Percentiles rank a stretch among this genome's conserved stretches.
Evolutionary conservation across 2,797 vertebrate genomes (phyloP).

Genomic region (Eupleurogrammus muticus): DNA sequence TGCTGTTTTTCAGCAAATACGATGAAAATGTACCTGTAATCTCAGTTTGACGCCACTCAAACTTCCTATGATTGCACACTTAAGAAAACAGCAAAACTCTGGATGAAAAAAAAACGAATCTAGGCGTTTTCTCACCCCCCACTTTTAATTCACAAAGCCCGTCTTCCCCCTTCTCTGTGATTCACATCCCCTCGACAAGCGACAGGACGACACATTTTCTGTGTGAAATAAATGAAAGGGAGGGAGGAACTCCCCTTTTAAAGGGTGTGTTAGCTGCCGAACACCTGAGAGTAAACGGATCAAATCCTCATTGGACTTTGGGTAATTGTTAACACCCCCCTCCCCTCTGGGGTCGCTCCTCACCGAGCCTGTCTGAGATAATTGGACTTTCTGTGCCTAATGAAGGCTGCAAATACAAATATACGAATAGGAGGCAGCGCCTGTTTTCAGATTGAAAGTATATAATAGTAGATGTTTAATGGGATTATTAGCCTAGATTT

Average conservation of each 20-base stretch:
- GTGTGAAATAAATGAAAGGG: conserved; percentile 27
- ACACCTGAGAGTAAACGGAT: conserved; percentile 60
- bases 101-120: conserved; percentile 48
- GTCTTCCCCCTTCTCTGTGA: conserved; percentile 22
- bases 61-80: conserved; percentile 25
- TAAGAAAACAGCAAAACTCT: conserved; percentile 35
- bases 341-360: conserved; percentile 57
- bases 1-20: conserved; percentile 38
- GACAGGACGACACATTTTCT: conserved; percentile 41
- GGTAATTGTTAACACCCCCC: conserved; percentile 62
- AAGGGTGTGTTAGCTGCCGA: conserved; percentile 40
- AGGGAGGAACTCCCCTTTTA: conserved; percentile 35
- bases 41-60: conserved; percentile 44
- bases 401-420: conserved; percentile 23
- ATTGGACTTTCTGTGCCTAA: conserved; percentile 65
- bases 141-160: conserved; percentile 38
- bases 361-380: conserved; percentile 62
- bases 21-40: conserved; percentile 2
- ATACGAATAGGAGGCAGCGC: conserved; percentile 25
- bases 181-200: conserved; percentile 35
- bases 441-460: conserved; percentile 8
- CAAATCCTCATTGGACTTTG: conserved; percentile 60
- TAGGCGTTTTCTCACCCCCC: neutral
- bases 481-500: neutral
- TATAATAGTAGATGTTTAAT: neutral